Base-by-base conservation (phyloP, 1,140 invertebrate species). In the Conus betulinus region DNA sequence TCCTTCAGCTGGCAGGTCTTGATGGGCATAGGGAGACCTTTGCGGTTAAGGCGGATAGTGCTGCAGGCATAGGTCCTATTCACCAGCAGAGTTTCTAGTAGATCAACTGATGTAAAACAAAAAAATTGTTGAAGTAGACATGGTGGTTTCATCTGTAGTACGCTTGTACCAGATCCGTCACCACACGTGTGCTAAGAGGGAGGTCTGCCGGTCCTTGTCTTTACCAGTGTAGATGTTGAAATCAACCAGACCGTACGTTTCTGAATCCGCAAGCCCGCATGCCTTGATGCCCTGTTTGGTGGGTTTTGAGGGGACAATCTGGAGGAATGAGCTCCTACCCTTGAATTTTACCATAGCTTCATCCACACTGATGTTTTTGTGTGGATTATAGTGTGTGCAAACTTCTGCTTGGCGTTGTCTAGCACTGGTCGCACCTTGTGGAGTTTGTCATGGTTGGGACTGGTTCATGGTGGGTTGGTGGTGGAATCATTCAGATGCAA, bases 201-300 rank as follows among this genome's bases (percentile, higher is more conserved):
- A 23, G 8, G 39, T 71, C 13, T 55, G 20, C 53, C 20, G 17
- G n/a, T 23, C 20, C 83, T 57, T 6, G 11, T 57, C 53, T 71
- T 53, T 90, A 3, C 95, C 95, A 51, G 93, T 94, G 90, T 96
- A 95, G 74, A 96, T 93, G 89, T 95, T 90, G 92, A 95, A 96
- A 86, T 94, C 91, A 84, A 92, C 93, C 84, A 95, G 92, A 90
- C 95, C 96, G 57, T 95, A 94, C 17, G 92, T 90, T 20, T 79
- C 88, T 79, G 39, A 79, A 60, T 86, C 91, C 39, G 79, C 25
- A 91, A 39, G 13, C 55, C 88, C 94, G 0, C 95, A 96, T 79
- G 95, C 88, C 91, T 95, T 95, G 86, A 94, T 95, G 11, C 94
- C 95, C 90, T 95, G 92, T 93, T 96, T 96, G 89, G 95, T 95